Conservation (phyloP, 2,113 vertebrate genomes). For the Alexandromys fortis region DNA sequence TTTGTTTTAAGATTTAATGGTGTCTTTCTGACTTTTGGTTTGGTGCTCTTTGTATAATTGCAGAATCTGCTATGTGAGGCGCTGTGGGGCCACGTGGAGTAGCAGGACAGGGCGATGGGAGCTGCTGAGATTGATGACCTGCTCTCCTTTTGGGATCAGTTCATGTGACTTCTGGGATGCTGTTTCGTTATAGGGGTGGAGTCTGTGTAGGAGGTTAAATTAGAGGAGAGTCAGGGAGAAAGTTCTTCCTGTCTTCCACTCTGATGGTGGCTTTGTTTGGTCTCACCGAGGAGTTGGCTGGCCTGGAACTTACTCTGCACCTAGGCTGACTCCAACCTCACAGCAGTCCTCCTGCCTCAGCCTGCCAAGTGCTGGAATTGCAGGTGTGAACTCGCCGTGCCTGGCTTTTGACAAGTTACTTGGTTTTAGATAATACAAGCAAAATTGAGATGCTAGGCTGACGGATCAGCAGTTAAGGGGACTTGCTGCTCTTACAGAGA, state of each 20-base stretch:
- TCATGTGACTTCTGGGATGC: neutral
- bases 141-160: neutral
- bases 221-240: neutral
- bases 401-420: neutral
- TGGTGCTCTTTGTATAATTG: conserved; percentile 12
- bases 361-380: neutral
- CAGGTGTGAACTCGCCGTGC: neutral
- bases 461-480: no score
- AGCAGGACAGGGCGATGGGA: conserved; percentile 30
- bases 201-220: neutral
- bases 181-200: neutral
- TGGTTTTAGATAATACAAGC: conserved; percentile 1
- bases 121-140: neutral
- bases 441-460: neutral
- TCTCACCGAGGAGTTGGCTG: neutral
- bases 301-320: neutral
- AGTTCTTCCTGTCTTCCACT: neutral
- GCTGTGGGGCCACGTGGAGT: neutral
- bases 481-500: neutral
- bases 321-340: neutral
- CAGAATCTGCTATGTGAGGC: neutral
- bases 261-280: neutral
- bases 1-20: neutral
- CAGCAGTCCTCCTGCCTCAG: neutral
- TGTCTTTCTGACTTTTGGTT: conserved; percentile 27